Conservation (phyloP, 2,797 vertebrate genomes). For the Gastrophryne carolinensis region DNA sequence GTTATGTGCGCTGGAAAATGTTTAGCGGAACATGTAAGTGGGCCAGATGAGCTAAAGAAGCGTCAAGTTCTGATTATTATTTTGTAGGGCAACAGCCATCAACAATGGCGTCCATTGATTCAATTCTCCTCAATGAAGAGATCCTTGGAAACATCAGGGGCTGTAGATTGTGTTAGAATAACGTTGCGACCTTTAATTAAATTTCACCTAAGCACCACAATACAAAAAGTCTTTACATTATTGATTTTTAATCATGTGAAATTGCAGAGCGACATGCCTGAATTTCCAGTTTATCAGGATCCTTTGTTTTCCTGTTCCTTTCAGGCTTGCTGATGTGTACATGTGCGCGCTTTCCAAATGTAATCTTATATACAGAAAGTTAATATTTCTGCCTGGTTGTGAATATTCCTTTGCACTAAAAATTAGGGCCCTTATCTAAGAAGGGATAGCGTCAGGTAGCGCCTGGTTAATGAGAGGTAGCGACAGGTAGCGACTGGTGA, state of each 20-base stretch:
- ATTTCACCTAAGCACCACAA: constrained; percentile 42
- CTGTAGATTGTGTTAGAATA: constrained; percentile 35
- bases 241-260: constrained; percentile 47
- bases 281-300: constrained; percentile 33
- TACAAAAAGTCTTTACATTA: constrained; percentile 40
- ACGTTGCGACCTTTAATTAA: constrained; percentile 28
- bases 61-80: neutral
- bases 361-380: no score
- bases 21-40: neutral
- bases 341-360: no score
- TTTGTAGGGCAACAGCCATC: constrained; percentile 8
- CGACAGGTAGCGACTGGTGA: no score
- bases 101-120: constrained; percentile 35
- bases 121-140: constrained; percentile 25
- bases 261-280: constrained; percentile 13
- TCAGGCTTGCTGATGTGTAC: neutral
- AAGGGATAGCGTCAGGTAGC: no score
- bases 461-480: no score
- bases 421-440: no score
- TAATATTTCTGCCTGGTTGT: no score
- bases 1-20: neutral
- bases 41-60: neutral
- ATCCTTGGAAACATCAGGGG: constrained; percentile 38
- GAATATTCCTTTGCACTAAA: no score
- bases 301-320: constrained; percentile 2